Evolutionary conservation across 1,140 invertebrate genomes (phyloP).

Genomic region (Drosophila cardini): DNA sequence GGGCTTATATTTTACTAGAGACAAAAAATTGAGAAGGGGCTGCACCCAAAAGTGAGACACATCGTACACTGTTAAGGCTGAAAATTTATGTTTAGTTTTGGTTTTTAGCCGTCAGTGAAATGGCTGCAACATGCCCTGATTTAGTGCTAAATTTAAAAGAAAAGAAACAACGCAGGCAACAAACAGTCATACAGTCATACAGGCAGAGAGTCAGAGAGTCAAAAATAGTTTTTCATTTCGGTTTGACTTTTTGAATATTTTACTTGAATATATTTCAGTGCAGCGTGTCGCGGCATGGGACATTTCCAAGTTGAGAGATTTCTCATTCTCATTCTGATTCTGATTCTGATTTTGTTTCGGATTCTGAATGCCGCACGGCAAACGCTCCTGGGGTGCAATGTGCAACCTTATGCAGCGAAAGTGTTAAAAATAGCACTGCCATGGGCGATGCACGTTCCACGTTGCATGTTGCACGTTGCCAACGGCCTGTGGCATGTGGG

Average conservation of each 20-base stretch:
- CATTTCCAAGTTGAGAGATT: slow-evolving; percentile 54
- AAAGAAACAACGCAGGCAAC: slow-evolving; percentile 22
- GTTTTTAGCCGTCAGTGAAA: slow-evolving; percentile 56
- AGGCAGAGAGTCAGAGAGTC: slow-evolving; percentile 5
- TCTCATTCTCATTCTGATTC: slow-evolving; percentile 1
- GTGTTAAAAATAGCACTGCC: slow-evolving; percentile 76
- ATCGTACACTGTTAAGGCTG: slow-evolving; percentile 48
- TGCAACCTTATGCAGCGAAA: slow-evolving; percentile 66
- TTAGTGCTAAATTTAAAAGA: slow-evolving; percentile 83
- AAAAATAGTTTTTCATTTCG: slow-evolving; percentile 26
- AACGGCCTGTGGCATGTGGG: slow-evolving; percentile 26
- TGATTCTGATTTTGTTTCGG: no score
- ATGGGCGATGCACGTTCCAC: slow-evolving; percentile 45
- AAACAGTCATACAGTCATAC: neutral
- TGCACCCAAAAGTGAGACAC: slow-evolving; percentile 46
- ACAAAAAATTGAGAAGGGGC: slow-evolving; percentile 11
- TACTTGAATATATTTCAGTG: slow-evolving; percentile 40
- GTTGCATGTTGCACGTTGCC: slow-evolving; percentile 34
- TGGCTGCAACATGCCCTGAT: slow-evolving; percentile 75
- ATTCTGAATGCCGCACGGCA: slow-evolving; percentile 36
- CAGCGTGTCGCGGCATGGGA: slow-evolving; percentile 68
- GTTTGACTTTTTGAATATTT: slow-evolving; percentile 20
- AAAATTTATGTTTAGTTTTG: slow-evolving; percentile 76
- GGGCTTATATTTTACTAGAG: slow-evolving; percentile 1
- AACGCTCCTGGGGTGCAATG: slow-evolving; percentile 72